Conservation (phyloP, 2,888 invertebrate species). For the Lasioglossum leucozonium region DNA sequence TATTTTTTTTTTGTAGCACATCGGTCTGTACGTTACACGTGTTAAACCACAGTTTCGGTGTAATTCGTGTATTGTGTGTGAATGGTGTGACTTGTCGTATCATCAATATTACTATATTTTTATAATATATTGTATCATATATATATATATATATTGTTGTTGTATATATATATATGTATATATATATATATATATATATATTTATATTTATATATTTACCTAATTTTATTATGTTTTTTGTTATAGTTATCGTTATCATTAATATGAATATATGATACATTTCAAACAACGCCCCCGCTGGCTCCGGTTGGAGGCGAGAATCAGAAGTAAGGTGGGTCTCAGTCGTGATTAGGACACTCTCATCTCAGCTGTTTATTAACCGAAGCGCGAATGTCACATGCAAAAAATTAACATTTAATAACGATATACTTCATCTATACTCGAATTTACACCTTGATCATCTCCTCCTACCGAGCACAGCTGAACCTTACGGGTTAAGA, state of each 20-base stretch:
- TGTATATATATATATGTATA: neutral
- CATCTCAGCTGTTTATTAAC: conserved; percentile 57
- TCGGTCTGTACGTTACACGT: conserved; percentile 73
- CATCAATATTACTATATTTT: conserved; percentile 78
- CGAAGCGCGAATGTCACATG: conserved; percentile 72
- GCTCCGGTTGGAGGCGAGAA: conserved; percentile 79
- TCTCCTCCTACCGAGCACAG: conserved; percentile 80
- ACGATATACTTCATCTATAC: conserved; percentile 64
- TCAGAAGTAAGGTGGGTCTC: conserved; percentile 73
- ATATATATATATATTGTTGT: conserved; percentile 67
- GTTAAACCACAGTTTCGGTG: conserved; percentile 67
- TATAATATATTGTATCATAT: conserved; percentile 76
- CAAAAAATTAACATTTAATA: conserved; percentile 59
- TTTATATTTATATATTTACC: conserved; percentile 76
- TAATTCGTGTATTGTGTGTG: conserved; percentile 60
- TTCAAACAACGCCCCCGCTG: conserved; percentile 83
- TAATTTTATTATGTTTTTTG: conserved; percentile 82
- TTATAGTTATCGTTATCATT: conserved; percentile 83
- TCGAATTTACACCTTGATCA: conserved; percentile 75
- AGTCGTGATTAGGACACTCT: conserved; percentile 63
- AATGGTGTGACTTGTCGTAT: conserved; percentile 70
- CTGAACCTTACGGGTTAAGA: conserved; percentile 79
- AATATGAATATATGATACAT: conserved; percentile 85
- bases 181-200: conserved; percentile 73
- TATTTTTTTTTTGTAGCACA: conserved; percentile 75